These are phyloP conservation scores for Halcyon chelicuti DNA, from an alignment of 2,797 vertebrate species.

Conservation along the genomic window DNA sequence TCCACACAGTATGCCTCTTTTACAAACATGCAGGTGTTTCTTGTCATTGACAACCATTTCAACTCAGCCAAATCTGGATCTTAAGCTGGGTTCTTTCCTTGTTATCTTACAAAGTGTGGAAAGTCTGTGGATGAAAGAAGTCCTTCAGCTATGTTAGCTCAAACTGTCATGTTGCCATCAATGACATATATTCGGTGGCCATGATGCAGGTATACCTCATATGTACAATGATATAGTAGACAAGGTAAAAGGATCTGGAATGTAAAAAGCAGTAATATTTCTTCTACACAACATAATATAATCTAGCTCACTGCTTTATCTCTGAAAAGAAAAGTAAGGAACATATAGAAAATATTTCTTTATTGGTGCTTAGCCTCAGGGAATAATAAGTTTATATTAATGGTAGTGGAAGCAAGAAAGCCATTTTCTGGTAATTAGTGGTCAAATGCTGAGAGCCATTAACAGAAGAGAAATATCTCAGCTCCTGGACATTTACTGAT, in stretches of 20 bases:
- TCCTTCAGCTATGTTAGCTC: neutral
- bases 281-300: neutral
- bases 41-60: fast-evolving
- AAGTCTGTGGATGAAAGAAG: neutral
- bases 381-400: neutral
- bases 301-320: neutral
- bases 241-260: neutral
- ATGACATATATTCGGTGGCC: neutral
- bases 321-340: neutral
- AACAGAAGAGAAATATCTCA: neutral
- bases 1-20: neutral
- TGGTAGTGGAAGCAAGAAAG: neutral
- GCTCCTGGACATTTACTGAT: neutral
- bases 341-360: neutral
- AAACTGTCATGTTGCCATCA: neutral
- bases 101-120: neutral
- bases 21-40: neutral
- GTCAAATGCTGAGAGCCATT: neutral
- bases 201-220: neutral
- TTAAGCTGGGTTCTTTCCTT: neutral
- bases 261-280: neutral
- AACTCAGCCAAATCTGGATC: neutral
- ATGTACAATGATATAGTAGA: neutral
- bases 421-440: neutral
- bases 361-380: neutral